These are phyloP conservation scores for Gavialis gangeticus DNA, from an alignment of 2,113 vertebrate genomes.

Conservation along the genomic window DNA sequence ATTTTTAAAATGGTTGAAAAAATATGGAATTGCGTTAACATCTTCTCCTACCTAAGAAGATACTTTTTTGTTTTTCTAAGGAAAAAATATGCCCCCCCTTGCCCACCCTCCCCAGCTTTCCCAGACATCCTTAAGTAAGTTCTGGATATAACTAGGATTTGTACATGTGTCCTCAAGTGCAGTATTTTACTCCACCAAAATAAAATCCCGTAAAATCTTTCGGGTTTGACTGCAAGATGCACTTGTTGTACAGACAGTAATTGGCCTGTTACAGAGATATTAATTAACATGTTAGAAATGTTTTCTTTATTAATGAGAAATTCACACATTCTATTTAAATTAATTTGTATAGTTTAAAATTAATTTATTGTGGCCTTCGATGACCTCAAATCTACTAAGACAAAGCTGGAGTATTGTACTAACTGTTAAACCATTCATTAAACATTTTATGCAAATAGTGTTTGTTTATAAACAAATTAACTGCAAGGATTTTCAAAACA, in stretches of 20 bases:
- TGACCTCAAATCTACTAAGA: constrained; percentile 85
- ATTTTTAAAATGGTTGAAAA: background rate
- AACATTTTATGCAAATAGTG: constrained; percentile 97
- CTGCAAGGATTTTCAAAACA: constrained; percentile 96
- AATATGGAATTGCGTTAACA: background rate
- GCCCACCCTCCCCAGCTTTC: background rate
- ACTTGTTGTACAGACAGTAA: constrained; percentile 92
- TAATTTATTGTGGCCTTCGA: constrained; percentile 86
- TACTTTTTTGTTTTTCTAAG: background rate
- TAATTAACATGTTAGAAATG: constrained; percentile 95
- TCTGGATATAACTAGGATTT: background rate
- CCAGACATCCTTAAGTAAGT: background rate
- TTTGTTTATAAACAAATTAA: constrained; percentile 99
- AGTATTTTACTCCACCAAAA: constrained; percentile 36
- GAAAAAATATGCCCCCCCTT: background rate
- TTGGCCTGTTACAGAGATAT: constrained; percentile 94
- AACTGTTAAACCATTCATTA: constrained; percentile 92
- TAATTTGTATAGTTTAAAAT: constrained; percentile 89
- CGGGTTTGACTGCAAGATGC: constrained; percentile 78
- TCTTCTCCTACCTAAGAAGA: background rate
- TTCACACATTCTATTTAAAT: constrained; percentile 87
- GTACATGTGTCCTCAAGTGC: background rate
- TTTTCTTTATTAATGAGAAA: constrained; percentile 98
- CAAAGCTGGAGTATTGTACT: constrained; percentile 85
- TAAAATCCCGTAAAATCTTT: constrained; percentile 68